Evolutionary conservation across 1,140 invertebrate species (phyloP).

Genomic region (Euura lappo): DNA sequence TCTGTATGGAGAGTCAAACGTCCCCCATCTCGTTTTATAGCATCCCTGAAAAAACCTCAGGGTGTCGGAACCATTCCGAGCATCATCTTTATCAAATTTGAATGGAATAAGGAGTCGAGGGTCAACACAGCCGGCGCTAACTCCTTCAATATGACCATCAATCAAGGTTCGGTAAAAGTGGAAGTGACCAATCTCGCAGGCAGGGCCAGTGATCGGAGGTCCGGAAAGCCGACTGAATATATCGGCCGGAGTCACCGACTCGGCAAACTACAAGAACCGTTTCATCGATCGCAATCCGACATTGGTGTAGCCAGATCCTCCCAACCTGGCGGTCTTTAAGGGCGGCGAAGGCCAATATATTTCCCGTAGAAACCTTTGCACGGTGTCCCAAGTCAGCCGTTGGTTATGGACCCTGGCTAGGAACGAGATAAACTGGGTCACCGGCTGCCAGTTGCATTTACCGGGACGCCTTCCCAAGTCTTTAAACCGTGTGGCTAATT

Average conservation of each 20-base stretch:
- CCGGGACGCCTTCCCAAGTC: neutral
- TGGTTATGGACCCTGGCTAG: slow-evolving; percentile 2
- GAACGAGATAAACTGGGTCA: slow-evolving; percentile 6
- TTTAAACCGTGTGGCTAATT: neutral
- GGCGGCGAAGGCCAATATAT: neutral
- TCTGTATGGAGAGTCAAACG: neutral
- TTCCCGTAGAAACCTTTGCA: neutral
- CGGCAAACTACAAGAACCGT: neutral
- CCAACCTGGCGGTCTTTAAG: neutral
- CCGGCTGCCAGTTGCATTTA: neutral
- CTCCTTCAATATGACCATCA: neutral
- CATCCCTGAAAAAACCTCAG: neutral
- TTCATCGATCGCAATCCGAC: neutral
- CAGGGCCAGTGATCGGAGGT: no score
- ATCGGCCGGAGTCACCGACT: no score
- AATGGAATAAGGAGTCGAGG: neutral
- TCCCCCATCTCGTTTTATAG: neutral
- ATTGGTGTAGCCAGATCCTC: neutral
- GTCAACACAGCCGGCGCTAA: neutral
- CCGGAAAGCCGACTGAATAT: no score
- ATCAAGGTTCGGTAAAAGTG: neutral
- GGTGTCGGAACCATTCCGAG: neutral
- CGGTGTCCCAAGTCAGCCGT: neutral
- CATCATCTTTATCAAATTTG: neutral
- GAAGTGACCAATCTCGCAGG: neutral